These are phyloP conservation scores for Melanotaenia boesemani DNA, from an alignment of 2,797 vertebrate species.

Conservation along the genomic window DNA sequence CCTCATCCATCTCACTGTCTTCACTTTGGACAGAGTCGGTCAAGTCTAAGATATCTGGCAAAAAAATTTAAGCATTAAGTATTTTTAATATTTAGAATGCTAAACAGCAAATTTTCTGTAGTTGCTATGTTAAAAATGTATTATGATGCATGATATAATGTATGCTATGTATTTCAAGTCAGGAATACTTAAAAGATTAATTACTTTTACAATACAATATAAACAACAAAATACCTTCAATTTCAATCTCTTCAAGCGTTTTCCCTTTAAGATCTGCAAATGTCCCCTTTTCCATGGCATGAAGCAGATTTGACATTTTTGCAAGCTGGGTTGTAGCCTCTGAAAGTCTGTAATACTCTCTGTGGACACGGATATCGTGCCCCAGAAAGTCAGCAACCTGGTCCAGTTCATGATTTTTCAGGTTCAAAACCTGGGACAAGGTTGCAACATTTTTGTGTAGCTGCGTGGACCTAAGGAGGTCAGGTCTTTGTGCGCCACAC, in stretches of 20 bases:
- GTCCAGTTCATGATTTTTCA: slow-evolving; percentile 53
- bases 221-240: slow-evolving; percentile 9
- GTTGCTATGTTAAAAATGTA: neutral
- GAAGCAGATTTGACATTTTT: slow-evolving; percentile 20
- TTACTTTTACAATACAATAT: neutral
- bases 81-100: neutral
- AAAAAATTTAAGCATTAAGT: neutral
- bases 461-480: slow-evolving; percentile 36
- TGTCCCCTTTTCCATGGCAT: slow-evolving; percentile 18
- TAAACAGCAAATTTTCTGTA: neutral
- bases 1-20: neutral
- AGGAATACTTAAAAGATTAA: neutral
- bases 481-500: no score
- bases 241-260: slow-evolving; percentile 17
- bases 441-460: slow-evolving; percentile 50
- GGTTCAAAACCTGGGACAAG: slow-evolving; percentile 51
- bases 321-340: slow-evolving; percentile 27
- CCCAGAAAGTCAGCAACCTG: slow-evolving; percentile 53
- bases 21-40: neutral
- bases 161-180: no score
- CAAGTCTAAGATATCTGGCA: slow-evolving; percentile 9
- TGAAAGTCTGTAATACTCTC: slow-evolving; percentile 29
- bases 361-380: slow-evolving; percentile 18
- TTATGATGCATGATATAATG: neutral
- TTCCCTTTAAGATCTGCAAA: slow-evolving; percentile 8